phyloP scores from a whole-genome alignment of 2,888 invertebrate genomes.

The Tetanocera ferruginea region DNA sequence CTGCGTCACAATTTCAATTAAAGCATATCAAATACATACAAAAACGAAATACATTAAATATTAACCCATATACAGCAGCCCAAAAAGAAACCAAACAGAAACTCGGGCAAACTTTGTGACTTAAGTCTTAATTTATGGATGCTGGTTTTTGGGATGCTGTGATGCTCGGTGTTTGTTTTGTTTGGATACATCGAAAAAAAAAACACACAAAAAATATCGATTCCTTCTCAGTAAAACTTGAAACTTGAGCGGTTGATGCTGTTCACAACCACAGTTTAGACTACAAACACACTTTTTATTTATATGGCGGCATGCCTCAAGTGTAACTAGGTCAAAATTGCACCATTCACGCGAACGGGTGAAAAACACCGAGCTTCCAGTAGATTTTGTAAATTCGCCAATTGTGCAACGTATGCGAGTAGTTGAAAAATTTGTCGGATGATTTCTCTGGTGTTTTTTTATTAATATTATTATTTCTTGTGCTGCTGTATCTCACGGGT shows the following conservation, averaged over 20 bases:
- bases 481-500: conserved; percentile 1
- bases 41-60: not conserved
- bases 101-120: not conserved
- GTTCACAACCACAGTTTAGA: not conserved
- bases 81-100: not conserved
- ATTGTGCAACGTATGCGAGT: conserved; percentile 13
- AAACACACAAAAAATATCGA: conserved; percentile 20
- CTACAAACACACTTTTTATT: conserved; percentile 19
- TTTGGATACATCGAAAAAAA: not conserved
- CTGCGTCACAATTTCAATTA: not conserved
- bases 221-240: not conserved
- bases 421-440: not conserved
- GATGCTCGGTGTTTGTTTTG: not conserved
- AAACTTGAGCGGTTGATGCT: conserved; percentile 5
- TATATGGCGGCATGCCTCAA: conserved; percentile 10
- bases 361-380: conserved; percentile 23
- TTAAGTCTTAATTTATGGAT: conserved; percentile 10
- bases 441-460: not conserved
- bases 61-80: not conserved
- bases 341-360: conserved; percentile 28
- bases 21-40: not conserved
- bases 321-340: conserved; percentile 46
- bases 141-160: not conserved
- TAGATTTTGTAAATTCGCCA: conserved; percentile 21
- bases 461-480: no score